These are phyloP conservation scores for Zosterops borbonicus DNA, from an alignment of 2,113 vertebrate genomes.

Conservation along the genomic window DNA sequence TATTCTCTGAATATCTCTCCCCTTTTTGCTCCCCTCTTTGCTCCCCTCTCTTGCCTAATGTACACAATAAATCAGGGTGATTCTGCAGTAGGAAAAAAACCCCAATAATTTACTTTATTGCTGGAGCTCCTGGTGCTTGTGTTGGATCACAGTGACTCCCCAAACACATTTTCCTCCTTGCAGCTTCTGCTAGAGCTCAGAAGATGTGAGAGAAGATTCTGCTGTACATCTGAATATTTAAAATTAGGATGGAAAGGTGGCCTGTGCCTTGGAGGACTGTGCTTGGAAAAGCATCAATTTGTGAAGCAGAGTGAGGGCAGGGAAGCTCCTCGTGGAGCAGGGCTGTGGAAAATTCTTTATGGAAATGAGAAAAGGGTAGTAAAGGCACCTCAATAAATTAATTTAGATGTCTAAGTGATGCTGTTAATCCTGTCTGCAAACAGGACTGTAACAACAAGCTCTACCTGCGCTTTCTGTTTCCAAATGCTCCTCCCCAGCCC, in stretches of 20 bases:
- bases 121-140: not conserved
- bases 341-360: not conserved
- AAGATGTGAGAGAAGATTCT: not conserved
- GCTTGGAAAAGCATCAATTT: not conserved
- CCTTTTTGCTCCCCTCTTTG: not conserved
- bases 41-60: not conserved
- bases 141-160: no score
- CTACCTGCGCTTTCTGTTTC: not conserved
- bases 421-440: not conserved
- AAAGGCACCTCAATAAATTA: not conserved
- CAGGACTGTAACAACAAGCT: not conserved
- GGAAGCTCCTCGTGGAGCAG: not conserved
- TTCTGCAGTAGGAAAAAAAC: not conserved
- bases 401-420: not conserved
- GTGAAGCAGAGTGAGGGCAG: not conserved
- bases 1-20: not conserved
- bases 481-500: not conserved
- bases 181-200: not conserved
- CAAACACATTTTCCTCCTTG: no score
- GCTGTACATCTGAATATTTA: not conserved
- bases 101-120: not conserved
- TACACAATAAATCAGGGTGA: not conserved
- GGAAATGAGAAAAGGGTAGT: not conserved
- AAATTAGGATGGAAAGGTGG: not conserved
- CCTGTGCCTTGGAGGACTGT: not conserved